Evolutionary conservation across 2,113 vertebrate genomes (phyloP).

Genomic region (Pitta sordida): DNA sequence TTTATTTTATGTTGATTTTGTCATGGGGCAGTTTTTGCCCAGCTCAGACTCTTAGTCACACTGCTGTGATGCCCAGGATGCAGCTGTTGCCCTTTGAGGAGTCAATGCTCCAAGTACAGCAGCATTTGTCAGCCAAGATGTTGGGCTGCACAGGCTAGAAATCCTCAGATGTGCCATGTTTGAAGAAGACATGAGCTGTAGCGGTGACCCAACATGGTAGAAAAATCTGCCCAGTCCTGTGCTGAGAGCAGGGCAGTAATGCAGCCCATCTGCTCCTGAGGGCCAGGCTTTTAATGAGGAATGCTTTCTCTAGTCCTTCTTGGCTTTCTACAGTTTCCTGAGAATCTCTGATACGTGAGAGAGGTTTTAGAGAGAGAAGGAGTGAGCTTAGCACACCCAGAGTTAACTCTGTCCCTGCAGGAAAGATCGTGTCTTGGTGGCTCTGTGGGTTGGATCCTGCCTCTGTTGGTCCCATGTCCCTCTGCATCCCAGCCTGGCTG

Average conservation of each 20-base stretch:
- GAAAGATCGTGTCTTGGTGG: accelerated
- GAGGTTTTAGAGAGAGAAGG: neutral
- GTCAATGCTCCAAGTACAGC: neutral
- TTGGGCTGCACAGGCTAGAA: neutral
- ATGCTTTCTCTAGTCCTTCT: neutral
- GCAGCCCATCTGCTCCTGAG: neutral
- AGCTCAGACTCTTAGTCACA: neutral
- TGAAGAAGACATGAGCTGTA: neutral
- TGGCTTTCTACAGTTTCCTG: neutral
- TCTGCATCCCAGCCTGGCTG: neutral
- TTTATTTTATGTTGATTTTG: neutral
- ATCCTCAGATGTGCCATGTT: neutral
- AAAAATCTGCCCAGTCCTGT: accelerated
- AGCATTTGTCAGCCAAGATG: neutral
- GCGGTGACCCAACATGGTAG: accelerated
- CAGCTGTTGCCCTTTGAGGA: neutral
- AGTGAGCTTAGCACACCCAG: accelerated
- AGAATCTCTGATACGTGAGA: neutral
- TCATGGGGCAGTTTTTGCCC: neutral
- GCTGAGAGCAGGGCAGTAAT: neutral
- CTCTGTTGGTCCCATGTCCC: accelerated
- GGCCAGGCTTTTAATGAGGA: neutral
- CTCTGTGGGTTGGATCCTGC: neutral
- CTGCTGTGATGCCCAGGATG: neutral
- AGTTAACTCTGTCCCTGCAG: slow-evolving; percentile 6